Percentiles rank a stretch among this genome's conserved stretches.
phyloP scores from a whole-genome alignment of 2,113 vertebrate species.

The Craseonycteris thonglongyai region DNA sequence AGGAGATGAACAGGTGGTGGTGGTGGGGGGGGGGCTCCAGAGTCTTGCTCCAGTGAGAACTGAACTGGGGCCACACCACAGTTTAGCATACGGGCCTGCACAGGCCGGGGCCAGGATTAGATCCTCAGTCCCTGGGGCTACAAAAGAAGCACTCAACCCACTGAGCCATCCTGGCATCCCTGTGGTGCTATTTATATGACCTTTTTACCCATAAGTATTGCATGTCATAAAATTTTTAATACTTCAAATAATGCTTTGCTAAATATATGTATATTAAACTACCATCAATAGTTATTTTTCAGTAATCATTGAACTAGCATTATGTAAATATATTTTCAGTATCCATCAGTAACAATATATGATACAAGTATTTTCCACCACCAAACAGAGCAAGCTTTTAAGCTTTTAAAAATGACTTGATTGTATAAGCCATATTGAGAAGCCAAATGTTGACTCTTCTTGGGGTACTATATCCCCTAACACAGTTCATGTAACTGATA shows the following conservation, averaged over 20 bases:
- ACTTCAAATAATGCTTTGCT: slow-evolving; percentile 12
- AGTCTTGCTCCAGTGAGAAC: too few relatives aligned
- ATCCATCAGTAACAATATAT: neutral
- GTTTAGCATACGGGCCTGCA: too few relatives aligned
- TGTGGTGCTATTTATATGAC: neutral
- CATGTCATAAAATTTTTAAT: neutral
- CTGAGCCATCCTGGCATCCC: too few relatives aligned
- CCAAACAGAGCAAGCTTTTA: neutral
- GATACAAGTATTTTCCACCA: neutral
- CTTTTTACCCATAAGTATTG: neutral
- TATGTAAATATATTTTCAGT: neutral
- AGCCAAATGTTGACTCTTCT: neutral
- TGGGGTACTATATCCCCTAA: neutral
- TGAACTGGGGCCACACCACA: too few relatives aligned
- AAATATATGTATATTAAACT: neutral
- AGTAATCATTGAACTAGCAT: neutral
- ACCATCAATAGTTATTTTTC: neutral
- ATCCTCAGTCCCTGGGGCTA: too few relatives aligned
- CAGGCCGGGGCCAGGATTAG: too few relatives aligned
- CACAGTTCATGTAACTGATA: neutral
- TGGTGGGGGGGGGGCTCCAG: too few relatives aligned
- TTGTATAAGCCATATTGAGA: neutral
- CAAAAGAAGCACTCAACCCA: too few relatives aligned
- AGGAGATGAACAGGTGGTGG: too few relatives aligned
- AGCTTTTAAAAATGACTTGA: neutral